Percentiles rank a stretch among this genome's conserved stretches.
These are phyloP conservation scores for Urocitellus parryii DNA, from an alignment of 2,113 vertebrate species.

Conservation along the genomic window DNA sequence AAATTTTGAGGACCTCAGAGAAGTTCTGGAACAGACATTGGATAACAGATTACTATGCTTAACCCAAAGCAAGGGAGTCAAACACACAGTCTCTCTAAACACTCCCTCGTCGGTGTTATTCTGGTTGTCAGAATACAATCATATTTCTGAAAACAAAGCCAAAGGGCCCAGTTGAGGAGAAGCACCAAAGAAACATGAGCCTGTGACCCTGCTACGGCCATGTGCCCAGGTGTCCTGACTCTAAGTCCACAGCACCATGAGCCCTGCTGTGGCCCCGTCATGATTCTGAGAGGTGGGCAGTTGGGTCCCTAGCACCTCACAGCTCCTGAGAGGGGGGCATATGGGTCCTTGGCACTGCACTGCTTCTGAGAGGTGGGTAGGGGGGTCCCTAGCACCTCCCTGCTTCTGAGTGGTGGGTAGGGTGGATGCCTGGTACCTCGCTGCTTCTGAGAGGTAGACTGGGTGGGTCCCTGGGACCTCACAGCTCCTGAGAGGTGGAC, in stretches of 20 bases:
- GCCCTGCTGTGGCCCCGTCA: fast-evolving
- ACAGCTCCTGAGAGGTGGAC: background rate
- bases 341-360: too few relatives aligned
- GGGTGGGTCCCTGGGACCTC: too few relatives aligned
- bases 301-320: fast-evolving
- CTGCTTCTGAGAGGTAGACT: too few relatives aligned
- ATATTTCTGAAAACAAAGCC: background rate
- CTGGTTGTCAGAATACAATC: background rate
- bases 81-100: background rate
- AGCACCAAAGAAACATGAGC: fast-evolving
- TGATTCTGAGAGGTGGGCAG: background rate
- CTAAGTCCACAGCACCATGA: fast-evolving
- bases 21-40: fast-evolving
- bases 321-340: too few relatives aligned
- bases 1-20: fast-evolving
- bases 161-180: fast-evolving
- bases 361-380: too few relatives aligned
- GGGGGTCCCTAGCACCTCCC: too few relatives aligned
- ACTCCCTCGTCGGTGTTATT: fast-evolving
- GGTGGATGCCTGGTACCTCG: too few relatives aligned
- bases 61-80: fast-evolving
- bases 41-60: background rate
- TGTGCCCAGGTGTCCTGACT: too few relatives aligned
- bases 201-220: background rate
- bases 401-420: too few relatives aligned